Conservation (phyloP, 2,888 invertebrate species). For the Coelopa pilipes region DNA sequence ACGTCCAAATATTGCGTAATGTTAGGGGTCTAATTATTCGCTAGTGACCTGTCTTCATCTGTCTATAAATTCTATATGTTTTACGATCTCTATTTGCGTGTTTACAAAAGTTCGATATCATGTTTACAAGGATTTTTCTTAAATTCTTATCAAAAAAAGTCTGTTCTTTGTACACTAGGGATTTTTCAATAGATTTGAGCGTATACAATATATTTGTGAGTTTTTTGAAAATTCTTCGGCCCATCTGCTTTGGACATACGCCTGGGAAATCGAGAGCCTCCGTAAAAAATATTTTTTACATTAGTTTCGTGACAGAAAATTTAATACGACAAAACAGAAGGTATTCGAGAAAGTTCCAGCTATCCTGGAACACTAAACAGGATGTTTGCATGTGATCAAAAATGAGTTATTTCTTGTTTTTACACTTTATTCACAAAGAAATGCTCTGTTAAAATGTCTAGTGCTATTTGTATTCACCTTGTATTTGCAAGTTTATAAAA, state of each 20-base stretch:
- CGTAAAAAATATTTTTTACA: too few species aligned
- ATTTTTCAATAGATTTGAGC: slow-evolving; percentile 21
- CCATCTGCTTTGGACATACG: not conserved
- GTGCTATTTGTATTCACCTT: not conserved
- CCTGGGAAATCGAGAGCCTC: not conserved
- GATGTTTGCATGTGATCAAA: too few species aligned
- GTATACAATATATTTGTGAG: slow-evolving; percentile 1
- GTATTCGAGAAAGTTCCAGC: too few species aligned
- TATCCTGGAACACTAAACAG: too few species aligned
- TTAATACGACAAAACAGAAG: too few species aligned
- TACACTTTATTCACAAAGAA: not conserved
- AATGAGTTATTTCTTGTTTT: not conserved
- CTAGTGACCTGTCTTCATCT: slow-evolving; percentile 22
- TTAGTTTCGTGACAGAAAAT: too few species aligned
- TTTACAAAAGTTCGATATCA: not conserved
- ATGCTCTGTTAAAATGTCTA: not conserved
- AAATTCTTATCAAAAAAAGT: not conserved
- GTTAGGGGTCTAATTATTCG: slow-evolving; percentile 21
- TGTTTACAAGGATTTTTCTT: not conserved
- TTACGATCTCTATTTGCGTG: too few species aligned
- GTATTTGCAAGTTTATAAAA: too few species aligned
- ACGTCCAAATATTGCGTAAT: slow-evolving; percentile 26
- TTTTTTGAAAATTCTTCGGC: not conserved
- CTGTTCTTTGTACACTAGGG: slow-evolving; percentile 17
- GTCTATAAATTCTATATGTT: slow-evolving; percentile 19